These are phyloP conservation scores for Urechis unicinctus DNA, from an alignment of 2,888 invertebrate species.

Conservation along the genomic window DNA sequence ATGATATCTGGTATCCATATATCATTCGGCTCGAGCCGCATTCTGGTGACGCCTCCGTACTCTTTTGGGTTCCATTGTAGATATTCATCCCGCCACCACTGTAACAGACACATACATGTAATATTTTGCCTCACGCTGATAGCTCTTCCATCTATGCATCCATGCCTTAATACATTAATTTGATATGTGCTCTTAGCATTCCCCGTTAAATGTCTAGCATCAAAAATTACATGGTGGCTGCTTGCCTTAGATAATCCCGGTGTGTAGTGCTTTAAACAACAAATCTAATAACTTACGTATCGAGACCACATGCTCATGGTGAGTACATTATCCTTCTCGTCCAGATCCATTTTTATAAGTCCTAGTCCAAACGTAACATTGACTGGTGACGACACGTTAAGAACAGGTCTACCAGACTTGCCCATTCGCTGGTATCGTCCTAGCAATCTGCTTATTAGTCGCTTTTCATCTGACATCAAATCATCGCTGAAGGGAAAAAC, in stretches of 20 bases:
- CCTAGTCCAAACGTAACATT: slow-evolving; percentile 17
- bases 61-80: slow-evolving; percentile 21
- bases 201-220: no score
- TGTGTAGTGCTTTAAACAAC: no score
- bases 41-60: slow-evolving; percentile 17
- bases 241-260: no score
- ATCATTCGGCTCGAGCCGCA: slow-evolving; percentile 19
- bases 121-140: no score
- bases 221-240: no score
- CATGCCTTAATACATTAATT: no score
- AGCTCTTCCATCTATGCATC: no score
- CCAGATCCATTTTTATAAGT: slow-evolving; percentile 19
- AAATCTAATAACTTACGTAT: slow-evolving; percentile 5
- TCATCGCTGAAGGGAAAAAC: no score
- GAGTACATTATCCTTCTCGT: slow-evolving; percentile 17
- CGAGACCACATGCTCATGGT: slow-evolving; percentile 18
- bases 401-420: slow-evolving; percentile 14
- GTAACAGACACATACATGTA: slow-evolving; percentile 4
- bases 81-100: slow-evolving; percentile 23
- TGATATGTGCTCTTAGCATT: no score
- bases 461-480: not conserved
- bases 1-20: slow-evolving; percentile 28
- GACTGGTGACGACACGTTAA: slow-evolving; percentile 6
- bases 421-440: slow-evolving; percentile 1
- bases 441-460: not conserved